Base-by-base conservation (phyloP, 2,888 invertebrate genomes). In the Steromphala cineraria region DNA sequence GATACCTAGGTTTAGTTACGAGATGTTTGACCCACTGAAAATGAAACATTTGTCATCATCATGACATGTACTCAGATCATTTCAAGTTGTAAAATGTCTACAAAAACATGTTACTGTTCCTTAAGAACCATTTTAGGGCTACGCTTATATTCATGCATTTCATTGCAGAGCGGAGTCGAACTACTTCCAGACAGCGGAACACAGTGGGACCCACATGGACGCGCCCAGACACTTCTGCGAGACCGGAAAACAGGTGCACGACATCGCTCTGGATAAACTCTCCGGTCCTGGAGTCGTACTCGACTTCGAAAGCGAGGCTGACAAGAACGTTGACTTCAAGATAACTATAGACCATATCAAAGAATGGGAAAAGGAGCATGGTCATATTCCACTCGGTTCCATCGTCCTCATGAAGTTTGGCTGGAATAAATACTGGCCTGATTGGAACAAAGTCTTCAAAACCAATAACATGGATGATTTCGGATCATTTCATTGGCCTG, bases 161-260 rank as follows among this genome's bases (percentile, higher is more conserved):
- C 21, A 5, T 76, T 77, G 46, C 62, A 83, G 83, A 79, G 53
- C 80, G n/a, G 83, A 83, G 52, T 83, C 93, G 0, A 94, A 95
- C 82, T 94, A 94, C 10, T 94, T 80, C 53, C 71, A 75, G 7
- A 71, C 82, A 1, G 76, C 94, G 0, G 95, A 95, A 84, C 95
- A 95, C 87, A 94, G 94, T 0, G 95, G 95, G 0, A 95, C 95
- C 0, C 95, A 95, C 85, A 81, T 95, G 10, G 95, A 95, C 84
- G 95, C 95, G 0, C 95, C 95, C 0, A 94, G 94, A 81, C 95
- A 95, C 88, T 95, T 95, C 87, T 86, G 90, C 56, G 86, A 86
- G 4, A 84, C 91, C 1, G 78, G 80, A 1, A 52, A 55, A 21
- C 67, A 78, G 21, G 75, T 82, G 0, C 94, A 94, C 8, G 93